These are phyloP conservation scores for Acanthaster planci DNA, from an alignment of 35 echinoderm and acorn worm genomes.

Conservation along the genomic window DNA sequence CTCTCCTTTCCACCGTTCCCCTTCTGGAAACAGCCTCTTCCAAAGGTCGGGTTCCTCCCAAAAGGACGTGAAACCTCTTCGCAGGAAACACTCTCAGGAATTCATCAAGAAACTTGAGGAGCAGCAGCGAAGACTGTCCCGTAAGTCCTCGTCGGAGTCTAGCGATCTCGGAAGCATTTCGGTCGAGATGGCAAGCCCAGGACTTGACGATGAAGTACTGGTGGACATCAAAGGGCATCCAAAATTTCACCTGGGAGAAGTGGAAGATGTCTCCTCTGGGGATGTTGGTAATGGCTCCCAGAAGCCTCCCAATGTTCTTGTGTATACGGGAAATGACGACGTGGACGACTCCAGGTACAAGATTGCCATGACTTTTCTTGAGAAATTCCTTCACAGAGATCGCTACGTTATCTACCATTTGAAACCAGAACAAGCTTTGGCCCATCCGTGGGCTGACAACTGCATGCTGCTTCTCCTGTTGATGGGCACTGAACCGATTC, in stretches of 20 bases:
- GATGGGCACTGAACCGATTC: neutral
- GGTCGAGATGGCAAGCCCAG: neutral
- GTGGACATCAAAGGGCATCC: neutral
- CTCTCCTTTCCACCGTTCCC: neutral
- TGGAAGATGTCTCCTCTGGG: neutral
- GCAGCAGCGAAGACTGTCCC: slow-evolving; percentile 18
- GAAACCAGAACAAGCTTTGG: slow-evolving; percentile 45
- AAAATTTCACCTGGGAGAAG: slow-evolving; percentile 22
- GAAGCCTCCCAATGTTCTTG: slow-evolving; percentile 89
- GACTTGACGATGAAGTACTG: neutral
- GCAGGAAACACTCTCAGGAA: slow-evolving; percentile 75
- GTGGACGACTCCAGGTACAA: slow-evolving; percentile 41
- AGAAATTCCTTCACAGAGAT: slow-evolving; percentile 69
- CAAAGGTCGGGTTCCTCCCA: neutral
- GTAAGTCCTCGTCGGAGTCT: slow-evolving; percentile 4
- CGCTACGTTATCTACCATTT: slow-evolving; percentile 88
- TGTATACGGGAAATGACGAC: slow-evolving; percentile 55
- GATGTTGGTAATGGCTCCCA: neutral
- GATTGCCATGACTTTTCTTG: slow-evolving; percentile 40
- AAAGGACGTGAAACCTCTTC: slow-evolving; percentile 2
- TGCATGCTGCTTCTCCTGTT: slow-evolving; percentile 64
- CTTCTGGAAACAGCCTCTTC: neutral
- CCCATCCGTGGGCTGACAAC: slow-evolving; percentile 91
- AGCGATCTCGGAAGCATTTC: neutral
- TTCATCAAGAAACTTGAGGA: slow-evolving; percentile 75